Evolutionary conservation across 1,140 invertebrate genomes (phyloP).

Genomic region (Harpegnathos saltator): DNA sequence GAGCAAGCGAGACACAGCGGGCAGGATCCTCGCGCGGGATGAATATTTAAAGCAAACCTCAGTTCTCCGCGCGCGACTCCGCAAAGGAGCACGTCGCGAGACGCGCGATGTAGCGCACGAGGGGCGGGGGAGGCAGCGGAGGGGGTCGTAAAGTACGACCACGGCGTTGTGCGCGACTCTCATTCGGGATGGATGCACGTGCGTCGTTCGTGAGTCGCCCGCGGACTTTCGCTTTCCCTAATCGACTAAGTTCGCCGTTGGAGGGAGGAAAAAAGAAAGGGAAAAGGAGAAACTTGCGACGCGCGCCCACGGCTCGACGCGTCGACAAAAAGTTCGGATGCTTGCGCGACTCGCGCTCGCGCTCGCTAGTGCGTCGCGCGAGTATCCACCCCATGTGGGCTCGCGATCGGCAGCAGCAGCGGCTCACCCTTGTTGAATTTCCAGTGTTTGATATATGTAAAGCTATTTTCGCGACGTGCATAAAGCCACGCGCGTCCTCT

Average conservation of each 20-base stretch:
- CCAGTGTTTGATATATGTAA: slow-evolving; percentile 70
- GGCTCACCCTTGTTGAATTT: slow-evolving; percentile 64
- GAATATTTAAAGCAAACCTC: slow-evolving; percentile 79
- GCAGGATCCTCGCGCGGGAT: slow-evolving; percentile 69
- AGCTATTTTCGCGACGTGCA: slow-evolving; percentile 59
- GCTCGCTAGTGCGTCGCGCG: no score
- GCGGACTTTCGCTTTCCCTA: slow-evolving; percentile 30
- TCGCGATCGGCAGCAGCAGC: not conserved
- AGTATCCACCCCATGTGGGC: not conserved
- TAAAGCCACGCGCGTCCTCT: slow-evolving; percentile 34
- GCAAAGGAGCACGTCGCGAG: slow-evolving; percentile 65
- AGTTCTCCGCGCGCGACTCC: slow-evolving; percentile 42
- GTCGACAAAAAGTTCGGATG: slow-evolving; percentile 46
- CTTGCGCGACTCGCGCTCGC: not conserved
- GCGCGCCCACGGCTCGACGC: not conserved
- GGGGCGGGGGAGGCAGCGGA: no score
- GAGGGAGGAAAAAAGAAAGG: not conserved
- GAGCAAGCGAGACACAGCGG: slow-evolving; percentile 38
- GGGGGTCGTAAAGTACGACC: slow-evolving; percentile 43
- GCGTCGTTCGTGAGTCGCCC: not conserved
- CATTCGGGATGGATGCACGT: slow-evolving; percentile 48
- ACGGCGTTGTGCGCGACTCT: slow-evolving; percentile 44
- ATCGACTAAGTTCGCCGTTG: slow-evolving; percentile 59
- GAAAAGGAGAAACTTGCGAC: not conserved
- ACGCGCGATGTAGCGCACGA: slow-evolving; percentile 57